These are phyloP conservation scores for Lycaena phlaeas DNA, from an alignment of 2,888 invertebrate genomes.

Conservation along the genomic window DNA sequence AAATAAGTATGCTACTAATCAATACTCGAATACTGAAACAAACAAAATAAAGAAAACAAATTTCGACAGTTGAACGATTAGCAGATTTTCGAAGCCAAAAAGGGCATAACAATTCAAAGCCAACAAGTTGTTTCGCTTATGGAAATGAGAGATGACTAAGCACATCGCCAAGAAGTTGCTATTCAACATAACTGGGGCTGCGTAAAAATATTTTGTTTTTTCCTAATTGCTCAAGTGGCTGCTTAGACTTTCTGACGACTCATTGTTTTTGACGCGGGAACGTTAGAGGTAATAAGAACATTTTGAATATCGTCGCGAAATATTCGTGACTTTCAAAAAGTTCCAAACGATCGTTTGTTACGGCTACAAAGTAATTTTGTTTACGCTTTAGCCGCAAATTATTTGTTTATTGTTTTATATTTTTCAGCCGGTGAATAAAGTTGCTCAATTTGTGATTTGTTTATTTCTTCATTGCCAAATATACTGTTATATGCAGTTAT, in stretches of 20 bases:
- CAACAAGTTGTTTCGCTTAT: constrained; percentile 29
- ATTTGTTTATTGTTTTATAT: constrained; percentile 20
- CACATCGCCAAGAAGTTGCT: constrained; percentile 18
- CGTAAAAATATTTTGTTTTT: constrained; percentile 69
- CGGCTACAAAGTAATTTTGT: constrained; percentile 18
- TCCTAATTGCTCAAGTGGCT: constrained; percentile 69
- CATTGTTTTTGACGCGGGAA: constrained; percentile 62
- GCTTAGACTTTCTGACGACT: constrained; percentile 60
- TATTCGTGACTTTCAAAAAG: constrained; percentile 5
- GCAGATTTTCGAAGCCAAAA: not conserved
- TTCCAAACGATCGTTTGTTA: constrained; percentile 9
- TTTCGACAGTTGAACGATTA: constrained; percentile 5
- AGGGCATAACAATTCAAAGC: constrained; percentile 7
- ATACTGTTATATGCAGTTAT: too few relatives aligned
- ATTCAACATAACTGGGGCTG: constrained; percentile 26
- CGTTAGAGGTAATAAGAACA: constrained; percentile 11
- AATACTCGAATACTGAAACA: not conserved
- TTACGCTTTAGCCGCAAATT: not conserved
- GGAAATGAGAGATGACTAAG: constrained; percentile 42
- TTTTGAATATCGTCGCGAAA: constrained; percentile 6
- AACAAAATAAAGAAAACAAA: constrained; percentile 1
- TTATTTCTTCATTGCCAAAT: too few relatives aligned
- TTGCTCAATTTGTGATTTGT: too few relatives aligned
- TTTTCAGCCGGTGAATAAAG: too few relatives aligned
- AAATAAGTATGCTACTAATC: too few relatives aligned